Evolutionary conservation across 2,797 vertebrate species (phyloP), one percentile per base, ranked within the genome.

Genomic region (Enteromius argenteus): DNA sequence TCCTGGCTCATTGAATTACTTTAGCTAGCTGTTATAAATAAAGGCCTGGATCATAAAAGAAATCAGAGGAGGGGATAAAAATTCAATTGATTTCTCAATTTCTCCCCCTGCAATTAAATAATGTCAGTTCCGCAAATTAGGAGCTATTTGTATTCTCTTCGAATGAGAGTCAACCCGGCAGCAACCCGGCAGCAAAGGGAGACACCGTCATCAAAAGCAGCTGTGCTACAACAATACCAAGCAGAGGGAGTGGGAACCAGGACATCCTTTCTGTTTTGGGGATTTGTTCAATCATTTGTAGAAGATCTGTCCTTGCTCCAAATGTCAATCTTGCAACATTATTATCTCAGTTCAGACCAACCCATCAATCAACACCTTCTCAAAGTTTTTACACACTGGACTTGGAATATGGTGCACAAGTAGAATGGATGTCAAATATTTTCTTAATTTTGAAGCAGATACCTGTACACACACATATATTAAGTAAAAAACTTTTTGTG

Each of bases 1-100:
- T 94, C 90, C 90, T 86, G 91, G 88, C 92, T 93, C 90, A 95
- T 94, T 91, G 88, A 94, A 94, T 95, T 95, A 93, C 86, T 23
- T 93, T 91, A 91, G 90, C 49, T 23, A n/a, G 81, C 90, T 89
- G 91, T 90, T 44, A 89, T 93, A 92, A 94, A 94, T 93, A 93
- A 92, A 87, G 89, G 35, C 58, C 81, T 39, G 4, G 7, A 76
- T 90, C 92, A 93, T 92, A 89, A 93, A 91, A 85, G 85, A 86
- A 90, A 92, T 82, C 81, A 86, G 30, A 69, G 14, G 51, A 62
- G 11, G 64, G 46, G 86, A 23, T 37, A 46, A 32, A 66, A 53
- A 58, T 53, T 30, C 68, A 82, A 86, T 73, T 80, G 74, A 74
- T 44, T 44, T 44, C 42, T 44, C 42, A 44, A 56, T 86, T 62